Conservation (phyloP, 1,140 invertebrate species). For the Aradophagus sp. region DNA sequence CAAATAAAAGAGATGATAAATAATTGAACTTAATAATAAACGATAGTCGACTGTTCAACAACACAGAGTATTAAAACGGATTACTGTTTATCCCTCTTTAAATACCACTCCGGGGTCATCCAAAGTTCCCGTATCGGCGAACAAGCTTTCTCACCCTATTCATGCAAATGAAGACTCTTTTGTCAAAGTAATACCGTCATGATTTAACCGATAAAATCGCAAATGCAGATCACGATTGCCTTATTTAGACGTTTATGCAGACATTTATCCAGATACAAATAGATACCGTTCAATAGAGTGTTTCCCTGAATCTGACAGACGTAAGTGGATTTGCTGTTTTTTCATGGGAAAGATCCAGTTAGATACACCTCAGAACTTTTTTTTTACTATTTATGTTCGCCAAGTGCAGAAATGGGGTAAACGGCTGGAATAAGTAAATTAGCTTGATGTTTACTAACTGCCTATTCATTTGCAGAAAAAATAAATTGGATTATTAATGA, state of each 20-base stretch:
- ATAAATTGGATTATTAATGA: too few relatives aligned
- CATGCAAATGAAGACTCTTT: slow-evolving; percentile 51
- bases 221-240: neutral
- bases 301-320: neutral
- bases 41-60: slow-evolving; percentile 40
- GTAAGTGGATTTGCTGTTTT: slow-evolving; percentile 2
- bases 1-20: too few relatives aligned
- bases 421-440: too few relatives aligned
- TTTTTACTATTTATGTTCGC: too few relatives aligned
- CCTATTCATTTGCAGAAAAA: too few relatives aligned
- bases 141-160: slow-evolving; percentile 41
- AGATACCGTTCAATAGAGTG: neutral
- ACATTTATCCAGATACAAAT: neutral
- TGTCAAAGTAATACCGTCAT: neutral
- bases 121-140: slow-evolving; percentile 45
- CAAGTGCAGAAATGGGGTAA: too few relatives aligned
- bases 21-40: slow-evolving; percentile 32
- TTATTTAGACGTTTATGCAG: neutral
- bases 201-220: neutral
- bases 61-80: slow-evolving; percentile 34
- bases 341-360: slow-evolving; percentile 6
- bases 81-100: slow-evolving; percentile 56
- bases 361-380: neutral
- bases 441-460: too few relatives aligned
- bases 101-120: slow-evolving; percentile 51